These are phyloP conservation scores for Kryptopterus vitreolus DNA, from an alignment of 2,797 vertebrate genomes.

Conservation along the genomic window DNA sequence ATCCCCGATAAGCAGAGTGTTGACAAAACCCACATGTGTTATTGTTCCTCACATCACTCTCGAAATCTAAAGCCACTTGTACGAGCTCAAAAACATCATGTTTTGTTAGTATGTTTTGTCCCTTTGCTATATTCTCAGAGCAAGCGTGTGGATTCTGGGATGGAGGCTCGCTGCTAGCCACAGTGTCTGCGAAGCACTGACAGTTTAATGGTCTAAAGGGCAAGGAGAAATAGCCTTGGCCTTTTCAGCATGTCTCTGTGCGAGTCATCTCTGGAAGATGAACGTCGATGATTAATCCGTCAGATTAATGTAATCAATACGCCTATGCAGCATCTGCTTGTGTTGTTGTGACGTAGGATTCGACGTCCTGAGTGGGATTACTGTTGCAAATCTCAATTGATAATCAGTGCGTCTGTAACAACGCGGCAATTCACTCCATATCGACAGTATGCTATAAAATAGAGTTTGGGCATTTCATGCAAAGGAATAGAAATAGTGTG, in stretches of 20 bases:
- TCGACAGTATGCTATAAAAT: background rate
- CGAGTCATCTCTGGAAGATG: constrained; percentile 4
- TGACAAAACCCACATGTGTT: constrained; percentile 45
- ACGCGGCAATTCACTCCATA: background rate
- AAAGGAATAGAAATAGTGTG: background rate
- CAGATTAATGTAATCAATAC: constrained; percentile 28
- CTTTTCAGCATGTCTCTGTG: constrained; percentile 18
- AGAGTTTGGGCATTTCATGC: background rate
- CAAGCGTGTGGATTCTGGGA: background rate
- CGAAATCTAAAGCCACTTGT: constrained; percentile 35
- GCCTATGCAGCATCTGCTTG: background rate
- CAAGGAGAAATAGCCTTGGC: constrained; percentile 9
- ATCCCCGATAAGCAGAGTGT: constrained; percentile 41
- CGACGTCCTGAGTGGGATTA: background rate
- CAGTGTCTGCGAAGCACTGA: constrained; percentile 1
- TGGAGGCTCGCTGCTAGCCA: constrained; percentile 16
- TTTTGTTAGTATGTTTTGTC: constrained; percentile 22
- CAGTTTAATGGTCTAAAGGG: constrained; percentile 11
- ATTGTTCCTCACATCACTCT: constrained; percentile 27
- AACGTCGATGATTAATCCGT: background rate
- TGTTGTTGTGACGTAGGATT: constrained; percentile 21
- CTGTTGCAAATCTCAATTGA: background rate
- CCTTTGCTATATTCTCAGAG: constrained; percentile 18
- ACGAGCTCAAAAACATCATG: constrained; percentile 24
- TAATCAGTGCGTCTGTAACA: background rate